Evolutionary conservation across 1,140 invertebrate genomes (phyloP).

Genomic region (Bombus sibiricus): DNA sequence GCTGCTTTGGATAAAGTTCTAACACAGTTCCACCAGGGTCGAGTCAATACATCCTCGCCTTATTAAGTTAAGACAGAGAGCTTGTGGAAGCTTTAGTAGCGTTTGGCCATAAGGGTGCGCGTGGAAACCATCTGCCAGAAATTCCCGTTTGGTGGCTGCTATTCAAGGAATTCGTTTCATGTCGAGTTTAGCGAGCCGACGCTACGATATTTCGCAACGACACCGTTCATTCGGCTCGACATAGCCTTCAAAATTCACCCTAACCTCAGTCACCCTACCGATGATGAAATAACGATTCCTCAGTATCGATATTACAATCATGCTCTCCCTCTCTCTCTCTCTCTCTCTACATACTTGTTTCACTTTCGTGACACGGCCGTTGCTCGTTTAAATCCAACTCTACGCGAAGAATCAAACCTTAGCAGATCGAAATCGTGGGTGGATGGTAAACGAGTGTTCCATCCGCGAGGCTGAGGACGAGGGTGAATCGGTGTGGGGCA

Average conservation of each 20-base stretch:
- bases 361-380: not conserved
- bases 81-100: not conserved
- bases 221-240: conserved; percentile 59
- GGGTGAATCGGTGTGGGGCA: not conserved
- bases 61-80: not conserved
- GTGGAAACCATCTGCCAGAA: not conserved
- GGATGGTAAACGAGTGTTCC: conserved; percentile 66
- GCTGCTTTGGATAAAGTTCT: no score
- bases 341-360: not conserved
- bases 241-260: not conserved
- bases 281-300: not conserved
- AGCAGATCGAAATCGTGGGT: not conserved
- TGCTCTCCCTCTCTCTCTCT: not conserved
- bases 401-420: not conserved
- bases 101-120: not conserved
- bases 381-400: not conserved
- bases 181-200: not conserved
- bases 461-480: conserved; percentile 40
- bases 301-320: not conserved
- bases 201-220: conserved; percentile 63
- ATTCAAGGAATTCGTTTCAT: conserved; percentile 30
- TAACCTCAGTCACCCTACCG: not conserved
- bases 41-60: not conserved
- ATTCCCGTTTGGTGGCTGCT: not conserved
- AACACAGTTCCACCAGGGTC: not conserved